Evolutionary conservation across 2,113 vertebrate species (phyloP), one percentile per base, ranked within the genome.

Genomic region (Barnardius zonarius): DNA sequence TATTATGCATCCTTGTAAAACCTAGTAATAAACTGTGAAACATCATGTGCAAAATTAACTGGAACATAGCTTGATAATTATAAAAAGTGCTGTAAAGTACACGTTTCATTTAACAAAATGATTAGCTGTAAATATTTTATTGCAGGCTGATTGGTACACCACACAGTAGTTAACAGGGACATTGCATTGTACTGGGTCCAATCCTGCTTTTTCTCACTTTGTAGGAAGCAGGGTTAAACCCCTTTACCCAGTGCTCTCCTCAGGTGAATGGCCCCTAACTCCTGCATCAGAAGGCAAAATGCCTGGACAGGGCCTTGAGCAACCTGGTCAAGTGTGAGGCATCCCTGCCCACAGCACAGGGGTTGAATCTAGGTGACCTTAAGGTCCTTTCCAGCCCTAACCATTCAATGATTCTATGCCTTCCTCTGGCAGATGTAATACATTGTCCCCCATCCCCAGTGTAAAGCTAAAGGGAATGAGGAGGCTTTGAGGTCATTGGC

Each of bases 101-200:
- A 54, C 35, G 66, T 95, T 93, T 92, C 52, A 87, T 89, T 95
- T 91, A 91, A 87, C 91, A 80, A 90, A 89, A 94, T 57, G 20
- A 91, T 91, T 82, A 91, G 84, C 46, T 89, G 69, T 87, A 90
- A 95, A 94, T 95, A 95, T 91, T 95, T 90, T 54, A 89, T 44
- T 62, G 59, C 59, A 85, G 67, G 33, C 81, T 83, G 62, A 44
- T 82, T 67, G 22, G 19, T 90, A 52, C 2, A 1, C 39, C 54
- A n/a, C 52, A 33, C 15, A 30, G 48, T 59, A 73, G 37, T 90
- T 91, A 92, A 41, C 2, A 11, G 27, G 12, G 46, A 78, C 2
- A 2, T 80, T 80, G 83, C 41, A 30, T 68, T 16, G 6, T 17
- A 28, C 8, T 61, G 64, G 17, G 39, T 88, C 51, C 55, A 88